Conservation (phyloP, 2,888 invertebrate genomes). For the Eledone cirrhosa region DNA sequence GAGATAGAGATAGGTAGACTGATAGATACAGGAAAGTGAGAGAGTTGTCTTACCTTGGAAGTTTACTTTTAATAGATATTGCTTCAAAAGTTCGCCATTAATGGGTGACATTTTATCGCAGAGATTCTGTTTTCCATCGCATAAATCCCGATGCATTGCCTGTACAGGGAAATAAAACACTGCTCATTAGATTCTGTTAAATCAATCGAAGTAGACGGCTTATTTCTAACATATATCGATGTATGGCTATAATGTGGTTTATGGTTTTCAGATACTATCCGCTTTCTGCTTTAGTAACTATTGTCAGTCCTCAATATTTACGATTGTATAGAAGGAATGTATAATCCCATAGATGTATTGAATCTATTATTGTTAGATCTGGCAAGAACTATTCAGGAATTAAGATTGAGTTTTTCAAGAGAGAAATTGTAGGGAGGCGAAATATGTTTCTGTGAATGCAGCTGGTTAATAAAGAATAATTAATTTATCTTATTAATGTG, state of each 20-base stretch:
- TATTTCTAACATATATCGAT: background rate
- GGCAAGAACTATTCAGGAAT: too few species aligned
- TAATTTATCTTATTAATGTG: too few species aligned
- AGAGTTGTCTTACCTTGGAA: slow-evolving; percentile 78
- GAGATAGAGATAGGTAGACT: background rate
- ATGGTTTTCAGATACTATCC: background rate
- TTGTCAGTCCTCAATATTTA: background rate
- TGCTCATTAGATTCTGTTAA: background rate
- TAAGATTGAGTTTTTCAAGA: too few species aligned
- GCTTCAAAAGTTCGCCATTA: slow-evolving; percentile 84
- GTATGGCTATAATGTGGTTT: background rate
- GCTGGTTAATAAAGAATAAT: too few species aligned
- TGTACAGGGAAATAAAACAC: slow-evolving; percentile 34
- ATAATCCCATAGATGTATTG: too few species aligned
- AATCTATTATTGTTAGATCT: too few species aligned
- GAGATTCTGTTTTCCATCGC: slow-evolving; percentile 76
- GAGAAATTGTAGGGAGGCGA: too few species aligned
- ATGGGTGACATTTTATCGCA: slow-evolving; percentile 91
- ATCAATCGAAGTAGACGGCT: background rate
- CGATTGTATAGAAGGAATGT: background rate
- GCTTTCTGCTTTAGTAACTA: too few species aligned
- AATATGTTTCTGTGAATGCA: too few species aligned
- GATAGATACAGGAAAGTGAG: background rate
- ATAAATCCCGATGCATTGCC: slow-evolving; percentile 82
- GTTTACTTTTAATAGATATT: slow-evolving; percentile 84